Percentiles rank a stretch among this genome's conserved stretches.
Conservation (phyloP, 2,888 invertebrate species). For the Leucophenga montana region DNA sequence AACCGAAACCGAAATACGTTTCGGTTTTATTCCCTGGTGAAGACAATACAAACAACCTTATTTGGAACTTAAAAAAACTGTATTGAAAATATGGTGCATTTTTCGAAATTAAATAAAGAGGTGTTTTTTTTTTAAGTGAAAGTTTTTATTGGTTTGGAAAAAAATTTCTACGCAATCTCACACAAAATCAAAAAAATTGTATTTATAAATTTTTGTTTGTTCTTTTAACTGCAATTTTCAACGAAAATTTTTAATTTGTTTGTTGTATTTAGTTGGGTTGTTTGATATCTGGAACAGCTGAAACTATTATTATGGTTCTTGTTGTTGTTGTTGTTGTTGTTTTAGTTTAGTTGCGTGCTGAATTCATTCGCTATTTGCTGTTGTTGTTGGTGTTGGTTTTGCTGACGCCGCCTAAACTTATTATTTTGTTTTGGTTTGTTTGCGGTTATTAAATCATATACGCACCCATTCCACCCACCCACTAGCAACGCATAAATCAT, state of each 20-base stretch:
- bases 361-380: constrained; percentile 41
- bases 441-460: constrained; percentile 27
- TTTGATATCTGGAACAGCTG: constrained; percentile 61
- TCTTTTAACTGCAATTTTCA: constrained; percentile 6
- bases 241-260: background rate
- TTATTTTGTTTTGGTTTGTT: background rate
- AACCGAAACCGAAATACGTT: too few relatives aligned
- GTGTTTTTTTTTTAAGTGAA: too few relatives aligned
- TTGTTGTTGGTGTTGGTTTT: constrained; percentile 8
- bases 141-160: constrained; percentile 2
- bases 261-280: constrained; percentile 6
- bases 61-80: too few relatives aligned
- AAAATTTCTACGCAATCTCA: background rate
- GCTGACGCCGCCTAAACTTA: background rate
- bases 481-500: constrained; percentile 30
- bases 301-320: constrained; percentile 45
- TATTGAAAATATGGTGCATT: too few relatives aligned
- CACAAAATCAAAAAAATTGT: background rate
- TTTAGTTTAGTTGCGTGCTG: constrained; percentile 59
- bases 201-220: constrained; percentile 19
- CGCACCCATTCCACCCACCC: constrained; percentile 37
- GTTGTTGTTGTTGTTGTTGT: too few relatives aligned
- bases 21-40: too few relatives aligned
- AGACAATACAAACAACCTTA: too few relatives aligned
- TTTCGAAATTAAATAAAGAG: too few relatives aligned